Percentiles rank a stretch among this genome's conserved stretches.
phyloP scores from a whole-genome alignment of 2,888 invertebrate species.

The Sisyra terminalis region DNA sequence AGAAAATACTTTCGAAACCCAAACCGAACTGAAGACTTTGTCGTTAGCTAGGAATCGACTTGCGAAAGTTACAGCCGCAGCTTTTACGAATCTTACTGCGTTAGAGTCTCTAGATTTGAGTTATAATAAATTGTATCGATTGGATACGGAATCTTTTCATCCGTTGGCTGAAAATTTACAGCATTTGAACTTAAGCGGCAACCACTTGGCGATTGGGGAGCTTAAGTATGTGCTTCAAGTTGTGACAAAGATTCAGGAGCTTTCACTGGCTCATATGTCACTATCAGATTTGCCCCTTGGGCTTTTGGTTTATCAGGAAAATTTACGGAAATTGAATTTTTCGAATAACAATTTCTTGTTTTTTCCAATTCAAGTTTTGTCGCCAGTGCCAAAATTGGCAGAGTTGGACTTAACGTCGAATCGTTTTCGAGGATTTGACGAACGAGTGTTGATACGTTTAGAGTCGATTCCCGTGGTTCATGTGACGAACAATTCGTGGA shows the following conservation, averaged over 20 bases:
- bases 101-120: slow-evolving; percentile 56
- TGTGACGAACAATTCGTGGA: slow-evolving; percentile 48
- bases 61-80: slow-evolving; percentile 53
- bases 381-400: slow-evolving; percentile 38
- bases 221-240: slow-evolving; percentile 39
- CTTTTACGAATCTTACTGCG: slow-evolving; percentile 54
- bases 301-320: slow-evolving; percentile 39
- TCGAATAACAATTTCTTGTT: slow-evolving; percentile 51
- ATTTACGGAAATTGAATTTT: slow-evolving; percentile 48
- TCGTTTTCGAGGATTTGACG: slow-evolving; percentile 43
- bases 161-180: slow-evolving; percentile 43
- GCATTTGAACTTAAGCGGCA: slow-evolving; percentile 53
- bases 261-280: slow-evolving; percentile 42
- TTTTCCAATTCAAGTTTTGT: slow-evolving; percentile 37
- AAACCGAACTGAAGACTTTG: slow-evolving; percentile 34
- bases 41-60: slow-evolving; percentile 55
- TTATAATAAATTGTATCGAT: slow-evolving; percentile 53
- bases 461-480: slow-evolving; percentile 36
- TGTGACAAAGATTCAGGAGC: slow-evolving; percentile 35
- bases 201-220: slow-evolving; percentile 38
- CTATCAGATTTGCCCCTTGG: slow-evolving; percentile 36
- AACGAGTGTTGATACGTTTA: slow-evolving; percentile 36
- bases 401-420: slow-evolving; percentile 60
- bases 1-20: slow-evolving; percentile 48
- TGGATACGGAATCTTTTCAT: slow-evolving; percentile 42